Evolutionary conservation across 2,888 invertebrate species (phyloP).

Genomic region (Deilephila elpenor): DNA sequence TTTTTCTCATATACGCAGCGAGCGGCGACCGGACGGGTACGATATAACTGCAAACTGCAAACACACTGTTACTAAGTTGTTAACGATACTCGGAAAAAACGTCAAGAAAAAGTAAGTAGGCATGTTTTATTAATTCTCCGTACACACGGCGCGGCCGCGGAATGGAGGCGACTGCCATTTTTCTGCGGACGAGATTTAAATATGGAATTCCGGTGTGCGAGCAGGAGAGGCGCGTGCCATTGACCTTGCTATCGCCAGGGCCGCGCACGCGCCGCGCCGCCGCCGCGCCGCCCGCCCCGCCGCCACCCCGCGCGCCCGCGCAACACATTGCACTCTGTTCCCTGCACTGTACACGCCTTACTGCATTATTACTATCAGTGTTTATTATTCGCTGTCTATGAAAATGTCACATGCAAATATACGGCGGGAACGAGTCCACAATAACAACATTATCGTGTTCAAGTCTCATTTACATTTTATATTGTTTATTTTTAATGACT

Average conservation of each 20-base stretch:
- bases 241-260: constrained; percentile 79
- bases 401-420: constrained; percentile 23
- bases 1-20: constrained; percentile 54
- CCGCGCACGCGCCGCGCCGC: constrained; percentile 74
- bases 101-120: constrained; percentile 70
- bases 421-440: constrained; percentile 10
- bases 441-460: constrained; percentile 23
- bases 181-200: constrained; percentile 85
- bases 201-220: constrained; percentile 85
- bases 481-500: constrained; percentile 1
- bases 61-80: constrained; percentile 67
- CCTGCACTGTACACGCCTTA: constrained; percentile 35
- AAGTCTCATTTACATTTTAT: constrained; percentile 15
- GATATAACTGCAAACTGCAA: constrained; percentile 67
- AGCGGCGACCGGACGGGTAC: constrained; percentile 43
- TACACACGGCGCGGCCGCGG: constrained; percentile 73
- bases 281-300: constrained; percentile 55
- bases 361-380: constrained; percentile 24
- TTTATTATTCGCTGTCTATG: constrained; percentile 22
- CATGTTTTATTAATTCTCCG: constrained; percentile 83
- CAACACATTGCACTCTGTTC: constrained; percentile 38
- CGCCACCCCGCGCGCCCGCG: constrained; percentile 51
- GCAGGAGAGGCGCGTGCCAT: constrained; percentile 83
- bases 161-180: constrained; percentile 83
- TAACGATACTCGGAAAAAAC: constrained; percentile 76